These are phyloP conservation scores for Nemapogon koenigi DNA, from an alignment of 2,888 invertebrate genomes.

Conservation along the genomic window DNA sequence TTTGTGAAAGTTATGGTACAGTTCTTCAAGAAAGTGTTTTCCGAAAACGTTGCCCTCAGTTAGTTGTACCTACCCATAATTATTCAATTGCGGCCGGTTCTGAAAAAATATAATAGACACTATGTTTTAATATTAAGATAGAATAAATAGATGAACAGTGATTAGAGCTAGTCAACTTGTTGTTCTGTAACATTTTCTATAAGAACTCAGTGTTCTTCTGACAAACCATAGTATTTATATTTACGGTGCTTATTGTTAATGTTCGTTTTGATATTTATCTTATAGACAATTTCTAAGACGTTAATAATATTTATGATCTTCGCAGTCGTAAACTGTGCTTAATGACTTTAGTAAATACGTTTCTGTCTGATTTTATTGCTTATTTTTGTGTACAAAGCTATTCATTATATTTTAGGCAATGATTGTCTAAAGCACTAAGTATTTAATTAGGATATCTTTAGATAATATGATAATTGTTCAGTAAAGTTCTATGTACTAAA, in stretches of 20 bases:
- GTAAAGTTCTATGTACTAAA: too few species aligned
- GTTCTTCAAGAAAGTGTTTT: background rate
- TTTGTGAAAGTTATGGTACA: background rate
- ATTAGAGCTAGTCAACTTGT: constrained; percentile 62
- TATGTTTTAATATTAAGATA: background rate
- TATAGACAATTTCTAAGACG: too few species aligned
- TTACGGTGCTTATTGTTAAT: constrained; percentile 58
- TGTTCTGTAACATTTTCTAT: constrained; percentile 58
- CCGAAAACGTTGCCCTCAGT: constrained; percentile 4
- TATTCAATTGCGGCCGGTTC: constrained; percentile 56
- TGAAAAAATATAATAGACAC: constrained; percentile 44
- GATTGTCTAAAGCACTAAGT: background rate
- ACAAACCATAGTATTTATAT: constrained; percentile 37
- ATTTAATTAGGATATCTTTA: background rate
- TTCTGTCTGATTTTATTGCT: too few species aligned
- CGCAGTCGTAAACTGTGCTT: too few species aligned
- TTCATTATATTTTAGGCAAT: too few species aligned
- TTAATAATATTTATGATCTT: too few species aligned
- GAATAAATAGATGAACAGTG: constrained; percentile 38
- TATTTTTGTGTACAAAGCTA: too few species aligned
- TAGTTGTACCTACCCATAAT: constrained; percentile 21
- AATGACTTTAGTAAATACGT: too few species aligned
- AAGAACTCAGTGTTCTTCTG: constrained; percentile 46
- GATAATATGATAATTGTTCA: background rate
- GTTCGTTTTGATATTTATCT: constrained; percentile 35